Evolutionary conservation across 2,113 vertebrate species (phyloP), one percentile per base, ranked within the genome.

Genomic region (Alexandromys fortis): DNA sequence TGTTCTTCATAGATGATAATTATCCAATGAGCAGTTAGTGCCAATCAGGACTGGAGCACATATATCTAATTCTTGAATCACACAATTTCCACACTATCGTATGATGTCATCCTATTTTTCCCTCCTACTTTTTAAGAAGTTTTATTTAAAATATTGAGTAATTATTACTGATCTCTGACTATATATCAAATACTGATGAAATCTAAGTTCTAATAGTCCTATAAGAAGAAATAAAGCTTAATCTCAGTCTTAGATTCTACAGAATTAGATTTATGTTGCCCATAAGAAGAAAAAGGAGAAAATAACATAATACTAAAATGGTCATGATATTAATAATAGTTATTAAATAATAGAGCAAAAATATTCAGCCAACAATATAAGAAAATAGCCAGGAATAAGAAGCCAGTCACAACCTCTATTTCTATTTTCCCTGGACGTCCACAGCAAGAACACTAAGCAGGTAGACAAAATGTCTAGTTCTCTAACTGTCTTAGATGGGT

Each of bases 11-110:
- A 61, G 22, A 38, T 61, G 5, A 26, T 38, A 61, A 26, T 91
- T 13, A 75, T 9, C 6, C 55, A 86, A 42, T 55, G 61, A 82
- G 22, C 33, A 52, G 5, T 73, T 5, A 63, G 63, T 26, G 3
- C 8, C n/a, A 78, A 70, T 17, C 1, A 58, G 7, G 28, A 76
- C 52, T 67, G 45, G 67, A 81, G 45, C 1, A 1, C 26, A 94
- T 67, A 21, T n/a, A 14, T 19, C 3, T 87, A 42, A 77, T 65
- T 90, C 65, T 76, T 90, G 77, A 93, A 22, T 49, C 3, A 68
- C 45, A 26, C 1, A 33, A 11, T 70, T 58, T 52, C 0, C 7
- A 14, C 1, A 24, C 1, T 28, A 8, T 4, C 3, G 35, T 26
- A 21, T 68, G 35, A 16, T 2, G 24, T 75, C 42, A 93, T 45